A percentile compares a stretch with the other conserved stretches of the same genome.
Conservation (phyloP, 2,888 invertebrate genomes). For the Pharmacophagus antenor region DNA sequence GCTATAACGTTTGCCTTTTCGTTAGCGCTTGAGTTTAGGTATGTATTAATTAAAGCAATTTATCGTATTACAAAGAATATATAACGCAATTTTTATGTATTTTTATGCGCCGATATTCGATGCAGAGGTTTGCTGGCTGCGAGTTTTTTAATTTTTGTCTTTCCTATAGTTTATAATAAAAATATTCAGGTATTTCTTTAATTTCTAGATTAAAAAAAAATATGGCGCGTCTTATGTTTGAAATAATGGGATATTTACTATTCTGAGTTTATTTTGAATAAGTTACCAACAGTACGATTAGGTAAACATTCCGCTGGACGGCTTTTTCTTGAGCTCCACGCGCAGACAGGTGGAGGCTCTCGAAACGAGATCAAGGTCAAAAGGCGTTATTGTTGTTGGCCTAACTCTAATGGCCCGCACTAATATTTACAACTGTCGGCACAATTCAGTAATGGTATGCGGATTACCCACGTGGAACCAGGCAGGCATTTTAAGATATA, state of each 20-base stretch:
- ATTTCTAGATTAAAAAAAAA: no score
- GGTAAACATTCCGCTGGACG: slow-evolving; percentile 30
- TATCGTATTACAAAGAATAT: no score
- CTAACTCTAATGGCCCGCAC: slow-evolving; percentile 58
- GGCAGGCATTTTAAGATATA: background rate
- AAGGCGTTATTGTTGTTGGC: slow-evolving; percentile 59
- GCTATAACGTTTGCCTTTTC: slow-evolving; percentile 28
- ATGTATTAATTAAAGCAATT: background rate
- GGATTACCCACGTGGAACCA: slow-evolving; percentile 4
- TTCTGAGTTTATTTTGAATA: slow-evolving; percentile 14
- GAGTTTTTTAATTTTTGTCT: no score
- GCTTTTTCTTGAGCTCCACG: slow-evolving; percentile 43
- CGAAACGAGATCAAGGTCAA: slow-evolving; percentile 69
- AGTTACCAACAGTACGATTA: slow-evolving; percentile 18
- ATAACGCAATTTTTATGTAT: no score
- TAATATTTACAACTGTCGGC: slow-evolving; percentile 37
- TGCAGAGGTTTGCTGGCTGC: no score
- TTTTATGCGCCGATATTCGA: no score
- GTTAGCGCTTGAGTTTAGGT: slow-evolving; percentile 13
- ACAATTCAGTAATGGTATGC: slow-evolving; percentile 12
- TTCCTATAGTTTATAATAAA: no score
- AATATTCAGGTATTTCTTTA: no score
- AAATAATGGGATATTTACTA: no score
- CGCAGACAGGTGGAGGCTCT: slow-evolving; percentile 55
- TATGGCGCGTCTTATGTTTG: no score